Conservation (phyloP, 2,888 invertebrate species). For the Machimus rusticus region DNA sequence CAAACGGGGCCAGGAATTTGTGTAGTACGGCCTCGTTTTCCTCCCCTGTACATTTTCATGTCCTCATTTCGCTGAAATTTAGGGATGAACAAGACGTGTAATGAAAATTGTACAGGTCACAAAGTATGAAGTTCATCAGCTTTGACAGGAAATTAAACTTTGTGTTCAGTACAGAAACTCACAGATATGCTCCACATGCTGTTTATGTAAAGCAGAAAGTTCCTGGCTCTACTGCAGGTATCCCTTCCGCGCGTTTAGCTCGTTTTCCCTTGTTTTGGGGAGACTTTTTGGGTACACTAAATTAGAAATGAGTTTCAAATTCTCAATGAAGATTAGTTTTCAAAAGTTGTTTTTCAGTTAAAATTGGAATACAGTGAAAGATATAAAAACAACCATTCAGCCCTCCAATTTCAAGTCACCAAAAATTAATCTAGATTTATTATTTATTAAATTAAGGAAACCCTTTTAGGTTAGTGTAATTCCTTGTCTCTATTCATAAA, state of each 20-base stretch:
- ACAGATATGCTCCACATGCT: background rate
- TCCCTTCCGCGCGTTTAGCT: background rate
- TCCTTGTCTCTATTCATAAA: too few species aligned
- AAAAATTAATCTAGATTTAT: too few species aligned
- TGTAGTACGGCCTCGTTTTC: background rate
- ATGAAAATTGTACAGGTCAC: background rate
- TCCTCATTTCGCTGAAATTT: background rate
- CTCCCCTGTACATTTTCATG: background rate
- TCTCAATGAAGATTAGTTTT: background rate
- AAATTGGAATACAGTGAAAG: too few species aligned
- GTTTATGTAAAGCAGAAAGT: background rate
- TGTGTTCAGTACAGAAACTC: background rate
- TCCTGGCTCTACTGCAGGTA: background rate
- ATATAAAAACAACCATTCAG: too few species aligned
- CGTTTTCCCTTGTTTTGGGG: background rate
- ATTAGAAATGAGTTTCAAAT: background rate
- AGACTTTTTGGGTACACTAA: background rate
- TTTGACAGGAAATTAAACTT: background rate
- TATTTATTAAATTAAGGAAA: too few species aligned
- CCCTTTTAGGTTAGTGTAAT: too few species aligned
- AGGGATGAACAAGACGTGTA: background rate
- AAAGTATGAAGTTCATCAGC: background rate
- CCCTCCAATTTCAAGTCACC: too few species aligned
- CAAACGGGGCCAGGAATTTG: background rate
- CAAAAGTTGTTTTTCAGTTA: too few species aligned